Conservation (phyloP, 1,140 invertebrate genomes). For the Orchestia grillus region DNA sequence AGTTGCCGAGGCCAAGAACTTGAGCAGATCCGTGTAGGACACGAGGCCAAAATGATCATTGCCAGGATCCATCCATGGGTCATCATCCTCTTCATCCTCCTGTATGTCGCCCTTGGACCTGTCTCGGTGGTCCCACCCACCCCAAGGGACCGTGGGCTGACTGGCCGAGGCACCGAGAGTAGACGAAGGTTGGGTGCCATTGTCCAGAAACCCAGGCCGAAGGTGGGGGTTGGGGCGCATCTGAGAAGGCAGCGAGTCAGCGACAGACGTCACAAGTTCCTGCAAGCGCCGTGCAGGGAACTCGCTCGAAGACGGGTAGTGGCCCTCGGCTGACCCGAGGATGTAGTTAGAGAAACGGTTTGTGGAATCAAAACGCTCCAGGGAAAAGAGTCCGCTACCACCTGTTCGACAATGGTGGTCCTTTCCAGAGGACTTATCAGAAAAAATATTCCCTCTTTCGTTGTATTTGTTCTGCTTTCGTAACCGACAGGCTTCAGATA, state of each 20-base stretch:
- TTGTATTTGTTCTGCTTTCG: neutral
- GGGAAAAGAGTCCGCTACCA: neutral
- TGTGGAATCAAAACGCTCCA: neutral
- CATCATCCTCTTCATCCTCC: neutral
- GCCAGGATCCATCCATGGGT: slow-evolving; percentile 39
- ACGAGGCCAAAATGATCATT: slow-evolving; percentile 69
- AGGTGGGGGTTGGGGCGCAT: slow-evolving; percentile 29
- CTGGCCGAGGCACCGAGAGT: neutral
- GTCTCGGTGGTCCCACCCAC: neutral
- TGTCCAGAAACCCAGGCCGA: neutral
- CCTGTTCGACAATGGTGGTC: neutral
- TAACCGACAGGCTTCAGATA: slow-evolving; percentile 29
- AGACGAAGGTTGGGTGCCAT: neutral
- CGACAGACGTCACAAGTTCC: neutral
- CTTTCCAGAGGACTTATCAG: neutral
- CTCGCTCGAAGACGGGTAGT: neutral
- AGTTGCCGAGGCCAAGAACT: slow-evolving; percentile 84
- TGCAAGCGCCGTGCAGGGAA: neutral
- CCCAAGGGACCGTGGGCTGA: slow-evolving; percentile 7
- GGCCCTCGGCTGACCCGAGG: neutral
- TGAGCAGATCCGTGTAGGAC: slow-evolving; percentile 79
- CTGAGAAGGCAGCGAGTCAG: slow-evolving; percentile 14
- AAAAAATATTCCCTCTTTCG: neutral
- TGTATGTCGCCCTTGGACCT: neutral
- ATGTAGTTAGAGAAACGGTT: slow-evolving; percentile 23